Percentiles rank a stretch among this genome's conserved stretches.
Conservation (phyloP, 2,797 vertebrate species). For the Allobates femoralis region DNA sequence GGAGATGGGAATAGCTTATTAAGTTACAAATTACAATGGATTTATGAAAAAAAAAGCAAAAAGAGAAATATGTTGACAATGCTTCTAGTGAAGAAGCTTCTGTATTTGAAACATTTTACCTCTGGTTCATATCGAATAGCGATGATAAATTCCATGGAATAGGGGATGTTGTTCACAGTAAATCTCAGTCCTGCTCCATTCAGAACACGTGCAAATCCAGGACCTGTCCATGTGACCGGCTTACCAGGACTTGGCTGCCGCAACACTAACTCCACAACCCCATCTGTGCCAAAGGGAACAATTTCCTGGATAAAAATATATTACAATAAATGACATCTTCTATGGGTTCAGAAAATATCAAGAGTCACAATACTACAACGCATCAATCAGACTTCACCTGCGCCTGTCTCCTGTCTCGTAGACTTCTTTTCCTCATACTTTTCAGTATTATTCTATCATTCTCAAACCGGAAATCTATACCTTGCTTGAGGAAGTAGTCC, state of each 20-base stretch:
- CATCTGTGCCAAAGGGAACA: conserved; percentile 69
- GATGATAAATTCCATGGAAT: conserved; percentile 80
- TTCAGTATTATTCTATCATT: conserved; percentile 81
- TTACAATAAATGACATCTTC: conserved; percentile 68
- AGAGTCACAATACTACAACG: not conserved
- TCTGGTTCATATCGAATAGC: conserved; percentile 82
- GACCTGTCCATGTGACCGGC: conserved; percentile 80
- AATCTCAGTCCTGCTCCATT: conserved; percentile 83
- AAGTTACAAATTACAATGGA: not conserved
- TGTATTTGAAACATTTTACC: conserved; percentile 70
- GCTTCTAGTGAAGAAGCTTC: too few relatives aligned
- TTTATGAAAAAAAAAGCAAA: not conserved
- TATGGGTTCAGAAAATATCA: not conserved
- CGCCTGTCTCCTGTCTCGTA: conserved; percentile 66
- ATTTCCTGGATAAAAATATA: too few relatives aligned
- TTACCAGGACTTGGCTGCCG: conserved; percentile 70
- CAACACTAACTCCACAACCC: conserved; percentile 72
- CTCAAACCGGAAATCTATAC: conserved; percentile 79
- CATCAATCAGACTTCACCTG: conserved; percentile 63
- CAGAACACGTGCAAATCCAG: conserved; percentile 79
- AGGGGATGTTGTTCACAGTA: conserved; percentile 78
- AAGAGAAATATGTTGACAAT: not conserved
- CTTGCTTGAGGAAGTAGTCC: conserved; percentile 81
- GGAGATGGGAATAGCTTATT: too few relatives aligned
- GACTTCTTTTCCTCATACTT: conserved; percentile 71